Conservation (phyloP, 2,888 invertebrate species). For the Odiellus spinosus region DNA sequence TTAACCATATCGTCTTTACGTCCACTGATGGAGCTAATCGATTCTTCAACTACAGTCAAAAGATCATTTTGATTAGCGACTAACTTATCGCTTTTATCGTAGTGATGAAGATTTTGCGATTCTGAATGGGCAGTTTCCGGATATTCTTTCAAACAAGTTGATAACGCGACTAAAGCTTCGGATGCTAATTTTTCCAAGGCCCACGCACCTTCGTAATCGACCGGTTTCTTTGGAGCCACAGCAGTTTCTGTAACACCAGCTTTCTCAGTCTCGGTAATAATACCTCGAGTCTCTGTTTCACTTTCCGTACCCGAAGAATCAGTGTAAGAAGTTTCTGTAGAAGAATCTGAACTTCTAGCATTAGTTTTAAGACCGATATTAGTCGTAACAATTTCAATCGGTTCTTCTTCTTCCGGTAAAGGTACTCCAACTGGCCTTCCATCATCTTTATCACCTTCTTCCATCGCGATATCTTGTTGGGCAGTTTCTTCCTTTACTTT, state of each 20-base stretch:
- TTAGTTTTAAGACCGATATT: too few species aligned
- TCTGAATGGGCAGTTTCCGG: too few species aligned
- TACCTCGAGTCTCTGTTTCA: constrained; percentile 2
- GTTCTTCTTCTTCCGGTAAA: not conserved
- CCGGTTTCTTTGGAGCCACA: not conserved
- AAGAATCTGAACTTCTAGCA: too few species aligned
- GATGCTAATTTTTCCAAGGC: constrained; percentile 14
- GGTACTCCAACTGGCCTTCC: not conserved
- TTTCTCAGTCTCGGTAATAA: not conserved
- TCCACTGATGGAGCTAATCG: too few species aligned
- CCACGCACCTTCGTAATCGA: not conserved
- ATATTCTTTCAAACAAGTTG: constrained; percentile 10
- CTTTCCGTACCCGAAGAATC: not conserved
- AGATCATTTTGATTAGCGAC: constrained; percentile 33
- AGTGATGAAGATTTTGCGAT: not conserved
- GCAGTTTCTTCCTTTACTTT: too few species aligned
- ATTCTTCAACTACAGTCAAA: too few species aligned
- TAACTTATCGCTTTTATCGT: constrained; percentile 24
- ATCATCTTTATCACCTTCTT: not conserved
- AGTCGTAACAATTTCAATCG: not conserved
- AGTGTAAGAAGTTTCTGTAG: not conserved
- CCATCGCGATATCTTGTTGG: not conserved
- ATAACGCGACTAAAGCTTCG: constrained; percentile 17
- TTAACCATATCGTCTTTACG: not conserved
- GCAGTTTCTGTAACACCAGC: constrained; percentile 1